Percentiles rank a stretch among this genome's conserved stretches.
These are phyloP conservation scores for Oncorhynchus nerka DNA, from an alignment of 2,113 vertebrate genomes.

Conservation along the genomic window DNA sequence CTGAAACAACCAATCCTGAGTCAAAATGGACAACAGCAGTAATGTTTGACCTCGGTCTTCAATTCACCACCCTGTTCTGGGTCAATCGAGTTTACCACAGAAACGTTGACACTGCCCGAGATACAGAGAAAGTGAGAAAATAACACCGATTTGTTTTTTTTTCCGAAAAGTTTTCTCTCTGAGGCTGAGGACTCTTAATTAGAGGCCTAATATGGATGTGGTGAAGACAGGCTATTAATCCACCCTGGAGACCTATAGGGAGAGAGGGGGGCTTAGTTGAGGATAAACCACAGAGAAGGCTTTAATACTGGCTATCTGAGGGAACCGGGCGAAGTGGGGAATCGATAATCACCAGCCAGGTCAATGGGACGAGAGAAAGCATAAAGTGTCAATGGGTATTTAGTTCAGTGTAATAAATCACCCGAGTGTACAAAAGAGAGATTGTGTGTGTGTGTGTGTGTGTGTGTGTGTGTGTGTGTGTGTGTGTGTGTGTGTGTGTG, in stretches of 20 bases:
- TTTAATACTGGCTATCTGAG: slow-evolving; percentile 48
- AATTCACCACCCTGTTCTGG: too few relatives aligned
- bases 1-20: too few relatives aligned
- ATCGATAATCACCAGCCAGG: slow-evolving; percentile 69
- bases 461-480: neutral
- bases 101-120: too few relatives aligned
- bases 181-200: slow-evolving; percentile 63
- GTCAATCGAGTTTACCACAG: too few relatives aligned
- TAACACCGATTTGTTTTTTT: too few relatives aligned
- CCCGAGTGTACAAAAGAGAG: slow-evolving; percentile 26
- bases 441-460: slow-evolving; percentile 28
- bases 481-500: slow-evolving; percentile 23
- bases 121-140: too few relatives aligned
- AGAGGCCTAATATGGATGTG: slow-evolving; percentile 67
- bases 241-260: neutral
- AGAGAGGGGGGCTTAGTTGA: slow-evolving; percentile 31
- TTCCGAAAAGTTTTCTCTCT: slow-evolving; percentile 32
- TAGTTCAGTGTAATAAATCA: slow-evolving; percentile 71
- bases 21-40: too few relatives aligned
- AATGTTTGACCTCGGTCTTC: too few relatives aligned
- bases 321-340: slow-evolving; percentile 34
- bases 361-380: slow-evolving; percentile 68
- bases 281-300: slow-evolving; percentile 20
- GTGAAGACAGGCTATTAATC: slow-evolving; percentile 70
- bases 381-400: slow-evolving; percentile 71